Evolutionary conservation across 2,797 vertebrate species (phyloP).

Genomic region (Allobates femoralis): DNA sequence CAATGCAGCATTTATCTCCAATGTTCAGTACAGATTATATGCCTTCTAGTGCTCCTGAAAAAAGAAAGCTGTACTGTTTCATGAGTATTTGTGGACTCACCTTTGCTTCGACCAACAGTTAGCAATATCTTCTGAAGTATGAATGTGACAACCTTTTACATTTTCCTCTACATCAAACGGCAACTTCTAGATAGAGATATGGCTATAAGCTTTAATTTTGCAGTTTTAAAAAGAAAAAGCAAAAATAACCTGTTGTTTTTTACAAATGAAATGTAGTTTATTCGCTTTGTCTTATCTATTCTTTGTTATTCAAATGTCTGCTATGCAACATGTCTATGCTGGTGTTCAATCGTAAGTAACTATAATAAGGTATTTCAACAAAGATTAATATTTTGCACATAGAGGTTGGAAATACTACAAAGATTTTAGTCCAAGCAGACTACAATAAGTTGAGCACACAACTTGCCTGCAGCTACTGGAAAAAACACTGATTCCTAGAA

Average conservation of each 20-base stretch:
- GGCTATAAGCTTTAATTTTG: neutral
- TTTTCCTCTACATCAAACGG: too few relatives aligned
- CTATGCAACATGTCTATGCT: neutral
- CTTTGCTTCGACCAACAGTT: too few relatives aligned
- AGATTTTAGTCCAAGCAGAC: neutral
- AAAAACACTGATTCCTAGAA: neutral
- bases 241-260: neutral
- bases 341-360: neutral
- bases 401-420: neutral
- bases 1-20: too few relatives aligned
- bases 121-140: too few relatives aligned
- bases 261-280: neutral
- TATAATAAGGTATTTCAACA: neutral
- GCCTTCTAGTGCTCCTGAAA: too few relatives aligned
- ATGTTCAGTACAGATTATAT: too few relatives aligned
- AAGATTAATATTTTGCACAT: neutral
- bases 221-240: neutral
- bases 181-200: neutral
- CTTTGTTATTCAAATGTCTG: neutral
- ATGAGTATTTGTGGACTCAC: too few relatives aligned
- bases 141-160: too few relatives aligned
- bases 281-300: neutral
- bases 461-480: constrained; percentile 4
- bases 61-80: too few relatives aligned
- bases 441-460: neutral